Evolutionary conservation across 2,888 invertebrate genomes (phyloP), one percentile per base, ranked within the genome.

Genomic region (Bombylius discolor): DNA sequence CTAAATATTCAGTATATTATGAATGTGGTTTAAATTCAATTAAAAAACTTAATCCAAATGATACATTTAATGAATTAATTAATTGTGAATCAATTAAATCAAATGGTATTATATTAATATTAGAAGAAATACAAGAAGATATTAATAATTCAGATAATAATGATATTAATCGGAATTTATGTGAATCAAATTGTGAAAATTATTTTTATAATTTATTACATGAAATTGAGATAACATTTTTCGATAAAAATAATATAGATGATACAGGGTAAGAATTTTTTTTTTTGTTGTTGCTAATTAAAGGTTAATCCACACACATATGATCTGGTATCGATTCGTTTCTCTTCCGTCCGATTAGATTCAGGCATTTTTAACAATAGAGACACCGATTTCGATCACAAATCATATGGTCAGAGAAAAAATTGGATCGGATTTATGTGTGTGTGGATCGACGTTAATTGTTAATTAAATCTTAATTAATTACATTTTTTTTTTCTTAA

Each of bases 191-290:
- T 54, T 93, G 92, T 71, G 85, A 87, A 72, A 95, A 96, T 73
- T 96, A 94, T 78, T 96, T 94, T 78, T 84, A 85, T 78, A 94
- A 87, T 76, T 79, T 90, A 64, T 87, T 85, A 76, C 84, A 85
- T 75, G 82, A 89, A 73, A 86, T 90, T 56, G 97, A 97, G 77
- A 92, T 98, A 65, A 92, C 90, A 62, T 97, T 97, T 77, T 88
- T 94, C 70, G 96, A 97, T 78, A 97, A 97, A 79, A 87, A 85
- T 64, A 87, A 92, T 73, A 85, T 89, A 54, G 92, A 87, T 70
- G 97, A 97, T 75, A 85, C 87, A 53, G 95, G 92, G 78, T 78
- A 62, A 13, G 14, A 11, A 14, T 36, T 36, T 36, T 9, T 36
- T 8, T 36, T 36, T 36, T 36, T 36, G 1, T 36, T 36, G 6